phyloP scores from a whole-genome alignment of 2,113 vertebrate genomes.

The Colinus virginianus region DNA sequence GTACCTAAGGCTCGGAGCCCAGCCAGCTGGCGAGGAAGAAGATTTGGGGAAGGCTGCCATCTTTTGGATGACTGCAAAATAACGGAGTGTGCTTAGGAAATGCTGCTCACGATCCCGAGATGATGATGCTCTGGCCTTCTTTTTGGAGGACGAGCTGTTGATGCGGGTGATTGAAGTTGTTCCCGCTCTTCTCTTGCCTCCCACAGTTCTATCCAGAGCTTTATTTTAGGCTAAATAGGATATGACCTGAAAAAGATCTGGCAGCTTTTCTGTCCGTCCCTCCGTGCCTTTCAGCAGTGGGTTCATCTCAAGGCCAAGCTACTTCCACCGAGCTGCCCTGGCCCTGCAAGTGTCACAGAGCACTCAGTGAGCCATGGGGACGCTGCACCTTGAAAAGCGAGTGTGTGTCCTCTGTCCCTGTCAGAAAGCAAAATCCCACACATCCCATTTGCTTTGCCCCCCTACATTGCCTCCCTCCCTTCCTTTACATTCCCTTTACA shows the following conservation, averaged over 20 bases:
- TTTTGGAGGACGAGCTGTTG: accelerated
- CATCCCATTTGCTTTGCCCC: neutral
- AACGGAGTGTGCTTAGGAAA: neutral
- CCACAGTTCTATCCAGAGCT: neutral
- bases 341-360: neutral
- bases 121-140: neutral
- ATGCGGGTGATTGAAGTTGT: accelerated
- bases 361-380: neutral
- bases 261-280: neutral
- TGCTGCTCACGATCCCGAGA: accelerated
- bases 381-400: neutral
- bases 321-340: neutral
- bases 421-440: neutral
- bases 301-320: neutral
- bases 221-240: slow-evolving; percentile 5
- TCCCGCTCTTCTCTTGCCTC: neutral
- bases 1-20: neutral
- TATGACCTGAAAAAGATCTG: neutral
- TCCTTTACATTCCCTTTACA: neutral
- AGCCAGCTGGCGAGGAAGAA: neutral
- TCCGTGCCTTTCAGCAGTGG: accelerated
- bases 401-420: neutral
- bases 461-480: neutral
- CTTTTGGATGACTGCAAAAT: slow-evolving; percentile 56
- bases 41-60: slow-evolving; percentile 67